Percentiles rank a stretch among this genome's conserved stretches.
Conservation (phyloP, 2,888 invertebrate species). For the Melinaea menophilus region DNA sequence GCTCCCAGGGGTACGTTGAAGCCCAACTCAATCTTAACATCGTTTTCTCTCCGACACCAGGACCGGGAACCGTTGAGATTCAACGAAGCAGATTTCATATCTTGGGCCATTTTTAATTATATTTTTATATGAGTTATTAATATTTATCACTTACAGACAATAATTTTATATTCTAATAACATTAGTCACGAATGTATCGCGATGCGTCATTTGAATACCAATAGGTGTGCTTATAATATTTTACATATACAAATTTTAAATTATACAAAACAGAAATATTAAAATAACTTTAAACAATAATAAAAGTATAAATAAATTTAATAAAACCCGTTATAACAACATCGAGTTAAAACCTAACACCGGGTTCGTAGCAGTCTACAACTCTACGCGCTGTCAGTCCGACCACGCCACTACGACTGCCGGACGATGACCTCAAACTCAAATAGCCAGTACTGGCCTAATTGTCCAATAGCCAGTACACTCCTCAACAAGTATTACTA, state of each 20-base stretch:
- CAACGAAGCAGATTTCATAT: conserved; percentile 41
- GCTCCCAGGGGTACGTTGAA: conserved; percentile 73
- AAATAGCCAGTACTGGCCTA: conserved; percentile 16
- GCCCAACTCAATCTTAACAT: conserved; percentile 77
- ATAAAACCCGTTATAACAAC: neutral
- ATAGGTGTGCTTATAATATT: no score
- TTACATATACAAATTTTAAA: no score
- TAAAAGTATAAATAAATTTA: no score
- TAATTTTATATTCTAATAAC: no score
- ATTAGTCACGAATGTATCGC: no score
- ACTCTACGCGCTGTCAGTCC: conserved; percentile 40
- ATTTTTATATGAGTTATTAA: neutral
- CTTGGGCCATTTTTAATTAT: conserved; percentile 54
- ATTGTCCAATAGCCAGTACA: conserved; percentile 15
- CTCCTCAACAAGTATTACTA: neutral
- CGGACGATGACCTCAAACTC: conserved; percentile 37
- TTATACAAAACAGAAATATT: no score
- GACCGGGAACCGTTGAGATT: conserved; percentile 45
- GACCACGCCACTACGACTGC: conserved; percentile 31
- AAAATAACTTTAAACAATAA: no score
- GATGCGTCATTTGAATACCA: no score
- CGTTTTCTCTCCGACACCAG: conserved; percentile 62
- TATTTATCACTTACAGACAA: no score
- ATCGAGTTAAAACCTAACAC: conserved; percentile 8
- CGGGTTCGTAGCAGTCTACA: conserved; percentile 32